Evolutionary conservation across 1,140 invertebrate genomes (phyloP).

Genomic region (Conus ventricosus): DNA sequence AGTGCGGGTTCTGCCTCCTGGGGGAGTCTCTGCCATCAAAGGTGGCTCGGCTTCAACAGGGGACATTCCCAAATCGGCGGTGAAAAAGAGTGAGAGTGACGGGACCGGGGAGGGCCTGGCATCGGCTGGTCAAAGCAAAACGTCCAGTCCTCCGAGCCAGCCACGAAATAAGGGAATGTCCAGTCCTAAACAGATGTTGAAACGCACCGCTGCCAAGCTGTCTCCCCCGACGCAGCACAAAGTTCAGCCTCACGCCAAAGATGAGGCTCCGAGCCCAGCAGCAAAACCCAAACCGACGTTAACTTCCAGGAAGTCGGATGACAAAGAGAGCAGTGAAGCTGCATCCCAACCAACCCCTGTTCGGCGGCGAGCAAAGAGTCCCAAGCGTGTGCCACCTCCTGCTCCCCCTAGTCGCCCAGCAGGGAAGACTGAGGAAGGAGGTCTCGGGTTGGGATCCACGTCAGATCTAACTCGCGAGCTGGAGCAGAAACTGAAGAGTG

Average conservation of each 20-base stretch:
- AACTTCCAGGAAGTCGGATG: slow-evolving; percentile 16
- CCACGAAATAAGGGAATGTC: slow-evolving; percentile 39
- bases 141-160: slow-evolving; percentile 34
- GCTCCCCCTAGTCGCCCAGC: slow-evolving; percentile 42
- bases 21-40: not conserved
- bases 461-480: slow-evolving; percentile 62
- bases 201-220: slow-evolving; percentile 40
- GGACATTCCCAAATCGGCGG: not conserved
- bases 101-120: not conserved
- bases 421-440: slow-evolving; percentile 21
- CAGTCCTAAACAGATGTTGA: slow-evolving; percentile 50
- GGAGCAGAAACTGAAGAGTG: slow-evolving; percentile 46
- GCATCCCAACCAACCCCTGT: slow-evolving; percentile 36
- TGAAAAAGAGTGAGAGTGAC: not conserved
- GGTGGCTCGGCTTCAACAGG: slow-evolving; percentile 6
- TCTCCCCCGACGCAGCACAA: slow-evolving; percentile 44
- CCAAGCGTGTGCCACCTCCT: slow-evolving; percentile 54
- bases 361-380: slow-evolving; percentile 60
- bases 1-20: slow-evolving; percentile 39
- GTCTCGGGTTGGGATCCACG: not conserved
- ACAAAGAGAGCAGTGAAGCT: slow-evolving; percentile 34
- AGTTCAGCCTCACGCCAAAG: slow-evolving; percentile 4
- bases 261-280: slow-evolving; percentile 17
- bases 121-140: not conserved
- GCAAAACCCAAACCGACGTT: slow-evolving; percentile 18